Percentiles rank a stretch among this genome's conserved stretches.
These are phyloP conservation scores for Alcedo quadribrachys DNA, from an alignment of 2,797 vertebrate species.

Conservation along the genomic window DNA sequence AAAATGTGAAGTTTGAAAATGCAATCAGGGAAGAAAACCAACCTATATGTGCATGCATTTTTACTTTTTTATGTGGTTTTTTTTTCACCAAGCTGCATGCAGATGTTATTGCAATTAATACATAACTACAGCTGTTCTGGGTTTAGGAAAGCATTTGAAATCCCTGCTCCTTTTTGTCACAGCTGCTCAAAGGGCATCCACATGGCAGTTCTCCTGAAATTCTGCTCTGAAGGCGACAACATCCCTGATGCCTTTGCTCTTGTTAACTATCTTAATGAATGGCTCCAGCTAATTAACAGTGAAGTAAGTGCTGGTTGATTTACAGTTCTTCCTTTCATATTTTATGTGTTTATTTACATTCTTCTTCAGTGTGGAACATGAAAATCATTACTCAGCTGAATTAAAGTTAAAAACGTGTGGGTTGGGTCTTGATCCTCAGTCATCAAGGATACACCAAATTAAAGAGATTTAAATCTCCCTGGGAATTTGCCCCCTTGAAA, in stretches of 20 bases:
- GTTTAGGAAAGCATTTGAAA: background rate
- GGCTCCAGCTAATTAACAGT: slow-evolving; percentile 88
- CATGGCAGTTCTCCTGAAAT: slow-evolving; percentile 90
- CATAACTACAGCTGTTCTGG: background rate
- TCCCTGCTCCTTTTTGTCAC: slow-evolving; percentile 23
- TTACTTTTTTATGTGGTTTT: background rate
- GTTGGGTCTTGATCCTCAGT: background rate
- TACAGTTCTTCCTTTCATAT: background rate
- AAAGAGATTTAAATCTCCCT: background rate
- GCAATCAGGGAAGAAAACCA: background rate
- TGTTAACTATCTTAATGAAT: slow-evolving; percentile 89
- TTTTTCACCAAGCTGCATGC: background rate
- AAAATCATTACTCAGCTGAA: background rate
- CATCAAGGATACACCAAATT: background rate
- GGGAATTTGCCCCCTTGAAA: background rate
- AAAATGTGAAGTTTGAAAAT: background rate
- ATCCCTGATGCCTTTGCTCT: slow-evolving; percentile 93
- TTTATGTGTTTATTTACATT: background rate
- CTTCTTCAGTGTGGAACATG: background rate
- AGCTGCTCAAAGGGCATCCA: slow-evolving; percentile 86
- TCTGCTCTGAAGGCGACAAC: slow-evolving; percentile 97
- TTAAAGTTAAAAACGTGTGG: background rate
- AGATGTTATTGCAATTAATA: background rate
- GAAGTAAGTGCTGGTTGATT: slow-evolving; percentile 80
- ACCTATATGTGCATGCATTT: background rate